Evolutionary conservation across 2,113 vertebrate species (phyloP).

Genomic region (Chamaetylas fuelleborni): DNA sequence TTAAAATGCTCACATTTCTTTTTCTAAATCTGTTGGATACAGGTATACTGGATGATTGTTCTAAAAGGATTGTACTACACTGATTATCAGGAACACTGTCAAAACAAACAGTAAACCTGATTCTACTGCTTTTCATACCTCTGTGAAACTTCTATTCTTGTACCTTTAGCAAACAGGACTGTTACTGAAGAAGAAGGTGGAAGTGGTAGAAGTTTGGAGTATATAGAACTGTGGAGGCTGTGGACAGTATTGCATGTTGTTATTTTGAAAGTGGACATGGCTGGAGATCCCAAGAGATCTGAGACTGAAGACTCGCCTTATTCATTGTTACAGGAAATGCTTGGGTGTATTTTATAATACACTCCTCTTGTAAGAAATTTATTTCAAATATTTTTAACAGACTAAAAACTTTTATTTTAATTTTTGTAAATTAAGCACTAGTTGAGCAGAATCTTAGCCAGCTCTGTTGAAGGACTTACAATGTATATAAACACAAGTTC

Average conservation of each 20-base stretch:
- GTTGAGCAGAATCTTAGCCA: background rate
- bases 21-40: background rate
- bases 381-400: background rate
- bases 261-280: accelerated
- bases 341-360: background rate
- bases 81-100: background rate
- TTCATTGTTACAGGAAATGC: background rate
- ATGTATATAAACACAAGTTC: accelerated
- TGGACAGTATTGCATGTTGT: background rate
- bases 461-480: background rate
- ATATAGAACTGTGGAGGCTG: background rate
- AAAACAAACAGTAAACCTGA: background rate
- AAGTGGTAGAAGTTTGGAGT: background rate
- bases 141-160: background rate
- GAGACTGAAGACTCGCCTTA: background rate
- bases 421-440: background rate
- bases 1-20: background rate
- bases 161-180: background rate
- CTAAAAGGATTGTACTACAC: background rate
- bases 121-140: background rate
- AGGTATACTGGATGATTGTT: background rate
- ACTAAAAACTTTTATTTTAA: background rate
- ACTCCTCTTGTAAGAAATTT: background rate
- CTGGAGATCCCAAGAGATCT: background rate
- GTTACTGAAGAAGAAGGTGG: background rate